Base-by-base conservation (phyloP, 1,140 invertebrate species). In the Diorhabda sublineata region DNA sequence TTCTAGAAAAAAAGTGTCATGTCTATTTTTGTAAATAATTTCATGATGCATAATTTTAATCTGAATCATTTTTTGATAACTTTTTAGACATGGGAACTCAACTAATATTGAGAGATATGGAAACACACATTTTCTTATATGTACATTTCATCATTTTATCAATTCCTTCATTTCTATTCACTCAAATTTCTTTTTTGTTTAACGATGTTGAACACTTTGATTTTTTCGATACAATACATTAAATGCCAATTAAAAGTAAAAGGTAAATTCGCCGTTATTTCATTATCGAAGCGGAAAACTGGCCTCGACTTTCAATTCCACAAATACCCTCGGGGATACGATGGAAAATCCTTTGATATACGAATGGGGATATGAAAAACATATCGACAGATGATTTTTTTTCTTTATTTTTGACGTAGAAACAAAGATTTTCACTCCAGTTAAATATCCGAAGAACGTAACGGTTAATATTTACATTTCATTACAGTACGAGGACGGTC, bases 241-340 rank as follows among this genome's bases (percentile, higher is more conserved):
- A 9, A 58, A 58, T 26, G 57, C 26, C 57, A 58, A 58, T 58
- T 58, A 58, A 6, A 26, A 58, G 57, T 11, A 58, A 58, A 26
- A 58, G 26, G 57, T 58, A 58, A 11, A 8, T 11, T 58, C 26
- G 57, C 57, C 57, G 5, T 11, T 58, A 58, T 58, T 58, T 58
- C 57, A 26, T 58, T 58, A 58, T 58, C 26, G 57, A 58, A 11
- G 57, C 57, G 57, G 3, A 58, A 58, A 58, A 58, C 57, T 58
- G 57, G 8, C n/a, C 26, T 58, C 57, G 9, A 58, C 57, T 58
- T 58, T 58, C 57, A 58, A 58, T 58, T 58, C 26, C 57, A 4
- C 57, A 58, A 58, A 58, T 11, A n/a, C 57, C 4, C 26, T 58
- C 9, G n/a, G 26, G 57, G 57, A 26, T 9, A 5, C 7, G 57